phyloP scores from a whole-genome alignment of 1,140 invertebrate genomes.

The Pachypsylla venusta region DNA sequence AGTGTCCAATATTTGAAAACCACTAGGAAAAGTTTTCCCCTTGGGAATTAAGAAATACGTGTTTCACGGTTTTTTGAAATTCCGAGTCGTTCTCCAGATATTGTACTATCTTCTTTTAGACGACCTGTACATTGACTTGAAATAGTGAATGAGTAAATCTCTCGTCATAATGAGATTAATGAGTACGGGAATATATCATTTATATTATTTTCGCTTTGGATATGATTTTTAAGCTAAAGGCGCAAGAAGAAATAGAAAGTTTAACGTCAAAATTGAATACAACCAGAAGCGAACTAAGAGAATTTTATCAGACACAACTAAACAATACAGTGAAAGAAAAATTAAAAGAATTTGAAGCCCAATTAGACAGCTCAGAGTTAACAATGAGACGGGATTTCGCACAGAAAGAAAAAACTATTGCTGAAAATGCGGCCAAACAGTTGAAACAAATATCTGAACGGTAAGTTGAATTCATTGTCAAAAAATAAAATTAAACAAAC shows the following conservation, averaged over 20 bases:
- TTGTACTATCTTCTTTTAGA: no score
- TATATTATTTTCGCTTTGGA: background rate
- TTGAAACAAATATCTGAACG: background rate
- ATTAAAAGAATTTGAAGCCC: conserved; percentile 56
- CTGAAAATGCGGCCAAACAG: conserved; percentile 34
- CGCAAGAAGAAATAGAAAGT: conserved; percentile 38
- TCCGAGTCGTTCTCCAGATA: no score
- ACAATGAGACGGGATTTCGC: conserved; percentile 46
- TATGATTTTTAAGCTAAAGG: conserved; percentile 31
- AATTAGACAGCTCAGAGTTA: conserved; percentile 49
- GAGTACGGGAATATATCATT: background rate
- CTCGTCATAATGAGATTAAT: background rate
- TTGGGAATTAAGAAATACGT: no score
- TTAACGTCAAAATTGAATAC: conserved; percentile 42
- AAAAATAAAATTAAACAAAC: no score
- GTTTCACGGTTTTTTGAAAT: no score
- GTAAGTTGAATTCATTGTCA: no score
- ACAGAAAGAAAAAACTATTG: conserved; percentile 44
- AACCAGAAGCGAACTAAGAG: conserved; percentile 47
- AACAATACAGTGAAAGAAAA: conserved; percentile 58
- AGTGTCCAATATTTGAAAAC: no score
- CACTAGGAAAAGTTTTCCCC: no score
- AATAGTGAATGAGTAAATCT: no score
- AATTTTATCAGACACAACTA: conserved; percentile 61
- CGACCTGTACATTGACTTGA: no score